Evolutionary conservation across 2,113 vertebrate species (phyloP), one percentile per base, ranked within the genome.

Genomic region (Crotophaga sulcirostris): DNA sequence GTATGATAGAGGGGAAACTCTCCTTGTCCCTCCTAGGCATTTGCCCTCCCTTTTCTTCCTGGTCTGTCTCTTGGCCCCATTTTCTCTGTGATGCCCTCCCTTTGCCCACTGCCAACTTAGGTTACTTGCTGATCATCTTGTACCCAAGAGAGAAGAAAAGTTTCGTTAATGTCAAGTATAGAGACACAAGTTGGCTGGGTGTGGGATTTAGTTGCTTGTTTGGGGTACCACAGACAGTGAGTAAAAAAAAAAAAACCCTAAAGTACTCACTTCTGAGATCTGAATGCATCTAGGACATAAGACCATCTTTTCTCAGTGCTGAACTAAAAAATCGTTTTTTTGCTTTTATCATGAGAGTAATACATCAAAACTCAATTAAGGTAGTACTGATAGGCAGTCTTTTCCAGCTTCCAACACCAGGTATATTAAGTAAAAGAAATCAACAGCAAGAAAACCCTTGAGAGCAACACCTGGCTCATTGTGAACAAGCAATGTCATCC

Each of bases 11-110:
- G 2, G 16, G 28, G 56, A 36, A 15, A 13, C 5, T 47, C 25
- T 40, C 9, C 63, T 19, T 44, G 20, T 2, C 8, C 60, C 5
- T 34, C 3, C 21, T 16, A 34, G 12, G 15, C 34, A 10, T 24
- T 26, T 0, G 0, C 6, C 4, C 23, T 31, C 36, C 47, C 40
- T 26, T 33, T 2, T 45, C 40, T 34, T 81, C n/a, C 25, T 62
- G 60, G 34, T 11, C 31, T 56, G 16, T 36, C 31, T 31, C 1
- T 0, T 31, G 36, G 17, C 13, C 11, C 6, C 5, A 0, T 11
- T 26, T 13, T 44, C 15, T 17, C 51, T 54, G 52, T 36, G 33
- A 15, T 54, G 19, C 23, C 6, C 6, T 77, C 10, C 29, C 13
- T 73, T 40, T 78, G 25, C 13, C 16, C 11, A 3, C 16, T 55